phyloP scores from a whole-genome alignment of 2,797 vertebrate species.

The Peromyscus attwateri region DNA sequence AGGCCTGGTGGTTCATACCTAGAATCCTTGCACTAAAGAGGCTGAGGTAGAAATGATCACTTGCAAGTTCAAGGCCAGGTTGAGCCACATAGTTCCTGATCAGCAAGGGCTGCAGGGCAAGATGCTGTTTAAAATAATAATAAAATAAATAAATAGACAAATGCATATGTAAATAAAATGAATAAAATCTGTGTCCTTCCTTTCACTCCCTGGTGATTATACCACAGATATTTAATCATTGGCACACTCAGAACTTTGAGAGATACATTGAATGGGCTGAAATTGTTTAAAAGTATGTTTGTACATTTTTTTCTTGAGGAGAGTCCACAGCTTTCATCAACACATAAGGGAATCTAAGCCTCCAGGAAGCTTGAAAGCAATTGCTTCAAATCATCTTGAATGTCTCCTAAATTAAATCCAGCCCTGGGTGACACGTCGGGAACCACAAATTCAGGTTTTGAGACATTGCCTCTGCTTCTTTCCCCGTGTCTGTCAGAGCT shows the following conservation, averaged over 20 bases:
- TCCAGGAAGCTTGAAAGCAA: slow-evolving; percentile 15
- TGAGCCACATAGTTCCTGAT: background rate
- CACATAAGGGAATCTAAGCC: slow-evolving; percentile 48
- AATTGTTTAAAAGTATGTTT: background rate
- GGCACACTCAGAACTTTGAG: background rate
- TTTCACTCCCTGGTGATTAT: slow-evolving; percentile 13
- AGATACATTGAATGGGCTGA: background rate
- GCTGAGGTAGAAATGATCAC: background rate
- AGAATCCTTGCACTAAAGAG: background rate
- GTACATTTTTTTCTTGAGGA: background rate
- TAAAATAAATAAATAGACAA: background rate
- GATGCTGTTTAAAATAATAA: background rate
- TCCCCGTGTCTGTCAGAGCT: background rate
- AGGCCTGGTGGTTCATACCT: background rate
- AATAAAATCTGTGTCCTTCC: background rate
- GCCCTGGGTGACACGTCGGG: background rate
- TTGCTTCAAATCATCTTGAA: slow-evolving; percentile 37
- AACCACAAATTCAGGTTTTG: background rate
- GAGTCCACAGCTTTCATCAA: background rate
- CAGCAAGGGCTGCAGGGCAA: background rate
- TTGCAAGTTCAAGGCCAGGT: background rate
- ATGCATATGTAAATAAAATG: background rate
- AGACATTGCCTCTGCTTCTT: background rate
- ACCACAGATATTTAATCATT: slow-evolving; percentile 7
- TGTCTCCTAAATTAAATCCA: slow-evolving; percentile 55